phyloP scores from a whole-genome alignment of 2,797 vertebrate genomes.

The Dendrocincla fuliginosa region DNA sequence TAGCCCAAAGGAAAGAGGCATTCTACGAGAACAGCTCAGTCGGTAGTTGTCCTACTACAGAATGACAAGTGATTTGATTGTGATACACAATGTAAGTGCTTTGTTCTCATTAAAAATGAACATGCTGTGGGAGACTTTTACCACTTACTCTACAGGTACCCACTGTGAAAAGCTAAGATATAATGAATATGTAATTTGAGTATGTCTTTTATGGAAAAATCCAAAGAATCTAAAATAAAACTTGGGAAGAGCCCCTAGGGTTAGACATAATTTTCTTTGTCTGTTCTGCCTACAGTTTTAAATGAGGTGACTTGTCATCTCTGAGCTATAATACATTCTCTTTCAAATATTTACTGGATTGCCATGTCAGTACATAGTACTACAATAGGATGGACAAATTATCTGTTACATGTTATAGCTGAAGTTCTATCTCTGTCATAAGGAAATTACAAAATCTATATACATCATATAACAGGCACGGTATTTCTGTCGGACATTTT shows the following conservation, averaged over 20 bases:
- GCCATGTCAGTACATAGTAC: neutral
- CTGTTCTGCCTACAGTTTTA: neutral
- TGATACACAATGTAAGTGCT: slow-evolving; percentile 29
- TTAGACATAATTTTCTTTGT: neutral
- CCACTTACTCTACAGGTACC: slow-evolving; percentile 25
- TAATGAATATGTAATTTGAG: slow-evolving; percentile 41
- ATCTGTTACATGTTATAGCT: neutral
- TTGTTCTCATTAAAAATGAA: slow-evolving; percentile 67
- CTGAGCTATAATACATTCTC: neutral
- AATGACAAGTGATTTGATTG: slow-evolving; percentile 47
- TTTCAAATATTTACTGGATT: neutral
- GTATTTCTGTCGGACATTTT: neutral
- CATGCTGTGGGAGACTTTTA: slow-evolving; percentile 53
- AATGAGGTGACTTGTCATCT: neutral
- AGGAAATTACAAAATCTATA: neutral
- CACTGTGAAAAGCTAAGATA: slow-evolving; percentile 34
- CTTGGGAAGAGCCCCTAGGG: neutral
- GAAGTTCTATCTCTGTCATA: neutral
- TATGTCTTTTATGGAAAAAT: neutral
- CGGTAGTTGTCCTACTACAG: slow-evolving; percentile 13
- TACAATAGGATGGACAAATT: neutral
- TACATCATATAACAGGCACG: accelerated
- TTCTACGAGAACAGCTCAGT: neutral
- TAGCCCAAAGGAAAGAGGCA: neutral
- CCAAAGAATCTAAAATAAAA: neutral